A percentile compares a stretch with the other conserved stretches of the same genome.
phyloP scores from a whole-genome alignment of 1,140 invertebrate species.

The Bombus soroeensis region DNA sequence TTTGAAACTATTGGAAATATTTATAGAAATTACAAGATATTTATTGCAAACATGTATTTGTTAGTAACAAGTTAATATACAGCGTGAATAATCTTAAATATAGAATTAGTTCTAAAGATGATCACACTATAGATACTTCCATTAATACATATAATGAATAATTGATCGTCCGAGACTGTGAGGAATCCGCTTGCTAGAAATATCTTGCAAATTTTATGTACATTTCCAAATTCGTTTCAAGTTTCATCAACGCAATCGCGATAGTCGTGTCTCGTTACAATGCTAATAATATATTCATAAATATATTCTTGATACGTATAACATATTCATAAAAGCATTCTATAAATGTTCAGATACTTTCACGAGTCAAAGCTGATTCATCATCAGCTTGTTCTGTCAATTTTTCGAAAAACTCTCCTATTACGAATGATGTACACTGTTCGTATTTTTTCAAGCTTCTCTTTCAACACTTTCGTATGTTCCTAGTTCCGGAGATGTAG shows the following conservation, averaged over 20 bases:
- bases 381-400: neutral
- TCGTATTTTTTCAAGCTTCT: neutral
- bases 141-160: neutral
- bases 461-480: neutral
- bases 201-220: neutral
- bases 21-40: neutral
- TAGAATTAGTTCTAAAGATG: neutral
- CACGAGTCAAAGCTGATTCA: neutral
- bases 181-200: neutral
- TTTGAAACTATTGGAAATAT: neutral
- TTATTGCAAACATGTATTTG: no score
- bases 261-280: no score
- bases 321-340: neutral
- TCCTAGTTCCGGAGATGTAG: neutral
- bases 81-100: neutral
- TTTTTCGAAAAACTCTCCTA: neutral
- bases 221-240: neutral
- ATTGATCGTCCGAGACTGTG: neutral
- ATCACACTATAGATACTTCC: neutral
- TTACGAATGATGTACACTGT: neutral
- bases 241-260: neutral
- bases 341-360: neutral
- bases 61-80: no score
- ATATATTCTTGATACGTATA: neutral
- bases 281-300: neutral